A percentile compares a stretch with the other conserved stretches of the same genome.
Conservation (phyloP, 2,797 vertebrate species). For the Leptoclinus maculatus region DNA sequence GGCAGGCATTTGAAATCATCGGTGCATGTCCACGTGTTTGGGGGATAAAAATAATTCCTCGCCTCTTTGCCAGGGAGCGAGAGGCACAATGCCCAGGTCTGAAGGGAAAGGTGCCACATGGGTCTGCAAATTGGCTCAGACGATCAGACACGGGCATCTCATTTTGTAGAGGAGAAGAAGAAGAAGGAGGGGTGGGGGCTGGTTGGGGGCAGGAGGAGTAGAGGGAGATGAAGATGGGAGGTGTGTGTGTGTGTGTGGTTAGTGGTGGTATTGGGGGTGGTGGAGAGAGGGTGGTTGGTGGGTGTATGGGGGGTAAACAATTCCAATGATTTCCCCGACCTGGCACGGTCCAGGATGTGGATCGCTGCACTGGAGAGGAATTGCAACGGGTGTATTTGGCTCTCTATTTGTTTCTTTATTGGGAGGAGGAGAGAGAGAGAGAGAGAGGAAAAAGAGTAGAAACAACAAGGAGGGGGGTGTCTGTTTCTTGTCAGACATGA, state of each 20-base stretch:
- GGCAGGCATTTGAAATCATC: slow-evolving; percentile 86
- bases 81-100: slow-evolving; percentile 86
- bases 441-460: not conserved
- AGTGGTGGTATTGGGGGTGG: slow-evolving; percentile 22
- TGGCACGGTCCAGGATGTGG: slow-evolving; percentile 81
- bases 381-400: slow-evolving; percentile 80
- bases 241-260: slow-evolving; percentile 41
- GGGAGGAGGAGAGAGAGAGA: slow-evolving; percentile 53
- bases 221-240: slow-evolving; percentile 69
- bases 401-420: slow-evolving; percentile 81
- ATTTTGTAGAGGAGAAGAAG: slow-evolving; percentile 84
- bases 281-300: not conserved
- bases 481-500: slow-evolving; percentile 73
- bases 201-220: slow-evolving; percentile 5
- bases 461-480: slow-evolving; percentile 41
- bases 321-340: slow-evolving; percentile 84
- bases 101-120: slow-evolving; percentile 86
- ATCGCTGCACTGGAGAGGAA: slow-evolving; percentile 83
- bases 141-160: slow-evolving; percentile 86
- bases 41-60: slow-evolving; percentile 87
- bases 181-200: slow-evolving; percentile 48
- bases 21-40: slow-evolving; percentile 85
- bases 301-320: slow-evolving; percentile 70
- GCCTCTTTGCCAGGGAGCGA: slow-evolving; percentile 84
- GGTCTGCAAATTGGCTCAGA: slow-evolving; percentile 88